Evolutionary conservation across 2,797 vertebrate genomes (phyloP).

Genomic region (Dicrostonyx torquatus): DNA sequence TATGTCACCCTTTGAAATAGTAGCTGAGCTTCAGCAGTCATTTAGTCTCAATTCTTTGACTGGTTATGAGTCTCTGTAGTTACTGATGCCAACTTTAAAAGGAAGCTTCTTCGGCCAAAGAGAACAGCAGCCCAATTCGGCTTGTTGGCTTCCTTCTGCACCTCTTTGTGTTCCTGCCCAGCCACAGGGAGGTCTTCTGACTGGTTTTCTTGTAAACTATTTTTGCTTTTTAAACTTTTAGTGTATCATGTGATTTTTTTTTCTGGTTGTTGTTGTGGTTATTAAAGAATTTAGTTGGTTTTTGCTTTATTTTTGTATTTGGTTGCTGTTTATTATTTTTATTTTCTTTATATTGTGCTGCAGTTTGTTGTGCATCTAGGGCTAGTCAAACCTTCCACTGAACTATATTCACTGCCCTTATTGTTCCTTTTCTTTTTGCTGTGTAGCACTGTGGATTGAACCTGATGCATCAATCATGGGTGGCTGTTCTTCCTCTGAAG

Average conservation of each 20-base stretch:
- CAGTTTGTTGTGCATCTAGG: background rate
- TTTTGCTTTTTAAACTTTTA: background rate
- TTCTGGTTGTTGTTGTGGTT: background rate
- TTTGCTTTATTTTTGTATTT: background rate
- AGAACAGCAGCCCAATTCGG: no score
- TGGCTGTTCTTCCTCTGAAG: background rate
- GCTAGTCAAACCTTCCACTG: background rate
- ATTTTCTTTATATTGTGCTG: background rate
- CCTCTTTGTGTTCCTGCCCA: background rate
- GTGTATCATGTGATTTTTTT: background rate
- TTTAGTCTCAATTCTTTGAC: background rate
- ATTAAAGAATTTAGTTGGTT: background rate
- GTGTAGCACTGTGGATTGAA: background rate
- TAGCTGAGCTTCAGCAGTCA: background rate
- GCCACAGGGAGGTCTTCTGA: background rate
- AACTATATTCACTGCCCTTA: background rate
- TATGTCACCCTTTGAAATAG: background rate
- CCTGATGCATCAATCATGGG: background rate
- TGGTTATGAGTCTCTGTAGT: background rate
- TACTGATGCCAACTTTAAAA: background rate
- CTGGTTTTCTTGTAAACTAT: background rate
- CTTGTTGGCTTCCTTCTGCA: background rate
- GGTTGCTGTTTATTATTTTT: background rate
- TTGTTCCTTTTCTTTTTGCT: background rate
- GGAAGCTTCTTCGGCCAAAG: background rate